Conservation (phyloP, 2,888 invertebrate genomes). For the Conus canariensis region DNA sequence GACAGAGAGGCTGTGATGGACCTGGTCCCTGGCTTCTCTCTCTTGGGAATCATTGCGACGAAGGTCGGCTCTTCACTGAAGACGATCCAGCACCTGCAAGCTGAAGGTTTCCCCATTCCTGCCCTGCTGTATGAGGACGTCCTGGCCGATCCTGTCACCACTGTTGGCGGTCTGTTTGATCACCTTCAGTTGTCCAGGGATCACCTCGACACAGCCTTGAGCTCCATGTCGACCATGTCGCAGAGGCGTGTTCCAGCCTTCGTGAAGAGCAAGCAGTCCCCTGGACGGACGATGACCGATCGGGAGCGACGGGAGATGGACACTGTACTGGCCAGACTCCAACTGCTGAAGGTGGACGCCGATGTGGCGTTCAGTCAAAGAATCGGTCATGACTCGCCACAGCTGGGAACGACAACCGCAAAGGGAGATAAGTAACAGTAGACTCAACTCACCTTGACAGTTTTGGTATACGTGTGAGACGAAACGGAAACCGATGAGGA, state of each 20-base stretch:
- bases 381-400: background rate
- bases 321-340: background rate
- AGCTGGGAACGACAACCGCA: too few relatives aligned
- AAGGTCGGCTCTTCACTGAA: background rate
- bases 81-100: background rate
- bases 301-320: background rate
- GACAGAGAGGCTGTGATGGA: background rate
- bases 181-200: conserved; percentile 11
- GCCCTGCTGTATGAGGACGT: conserved; percentile 15
- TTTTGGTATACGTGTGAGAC: too few relatives aligned
- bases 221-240: conserved; percentile 30
- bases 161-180: conserved; percentile 22
- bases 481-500: background rate
- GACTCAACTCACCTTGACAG: too few relatives aligned
- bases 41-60: background rate
- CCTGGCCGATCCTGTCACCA: background rate
- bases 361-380: background rate
- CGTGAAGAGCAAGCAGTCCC: background rate
- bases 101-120: background rate
- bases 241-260: conserved; percentile 22
- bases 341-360: background rate
- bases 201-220: conserved; percentile 28
- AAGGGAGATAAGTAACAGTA: too few relatives aligned
- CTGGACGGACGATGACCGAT: background rate
- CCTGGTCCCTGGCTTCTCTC: background rate